Percentiles rank a stretch among this genome's conserved stretches.
Conservation (phyloP, 1,140 invertebrate species). For the Tribolium madens region DNA sequence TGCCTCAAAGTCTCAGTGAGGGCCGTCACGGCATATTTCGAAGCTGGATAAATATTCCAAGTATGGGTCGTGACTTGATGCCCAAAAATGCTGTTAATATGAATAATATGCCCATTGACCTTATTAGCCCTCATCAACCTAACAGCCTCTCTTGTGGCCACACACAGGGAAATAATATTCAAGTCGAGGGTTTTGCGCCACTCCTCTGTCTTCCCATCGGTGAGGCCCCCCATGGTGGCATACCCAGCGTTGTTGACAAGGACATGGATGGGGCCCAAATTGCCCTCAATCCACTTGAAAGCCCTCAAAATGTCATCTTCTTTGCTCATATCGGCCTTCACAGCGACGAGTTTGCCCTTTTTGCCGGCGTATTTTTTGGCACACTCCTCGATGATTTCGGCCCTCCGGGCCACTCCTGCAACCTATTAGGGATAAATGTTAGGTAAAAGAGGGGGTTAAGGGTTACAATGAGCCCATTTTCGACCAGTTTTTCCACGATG, state of each 20-base stretch:
- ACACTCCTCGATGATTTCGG: constrained; percentile 69
- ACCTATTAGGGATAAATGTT: constrained; percentile 64
- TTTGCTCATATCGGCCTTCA: constrained; percentile 76
- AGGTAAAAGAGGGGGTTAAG: neutral
- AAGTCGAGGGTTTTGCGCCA: constrained; percentile 17
- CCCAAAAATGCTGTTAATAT: constrained; percentile 54
- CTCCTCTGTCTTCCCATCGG: constrained; percentile 39
- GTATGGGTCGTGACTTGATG: neutral
- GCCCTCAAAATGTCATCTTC: constrained; percentile 74
- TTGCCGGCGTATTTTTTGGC: constrained; percentile 47
- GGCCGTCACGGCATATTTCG: constrained; percentile 71
- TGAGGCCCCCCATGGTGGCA: neutral
- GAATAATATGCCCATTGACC: constrained; percentile 43
- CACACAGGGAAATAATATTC: constrained; percentile 65
- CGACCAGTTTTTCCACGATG: neutral
- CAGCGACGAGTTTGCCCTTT: constrained; percentile 66
- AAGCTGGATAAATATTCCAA: constrained; percentile 70
- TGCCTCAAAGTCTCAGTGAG: constrained; percentile 71
- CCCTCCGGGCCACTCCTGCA: constrained; percentile 76
- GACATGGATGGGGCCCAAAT: constrained; percentile 73
- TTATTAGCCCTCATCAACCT: constrained; percentile 52
- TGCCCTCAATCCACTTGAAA: constrained; percentile 72
- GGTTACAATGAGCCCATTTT: neutral
- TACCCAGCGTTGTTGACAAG: constrained; percentile 77
- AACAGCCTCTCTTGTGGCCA: constrained; percentile 70